Conservation (phyloP, 1,140 invertebrate species). For the Psilanteris sp. region DNA sequence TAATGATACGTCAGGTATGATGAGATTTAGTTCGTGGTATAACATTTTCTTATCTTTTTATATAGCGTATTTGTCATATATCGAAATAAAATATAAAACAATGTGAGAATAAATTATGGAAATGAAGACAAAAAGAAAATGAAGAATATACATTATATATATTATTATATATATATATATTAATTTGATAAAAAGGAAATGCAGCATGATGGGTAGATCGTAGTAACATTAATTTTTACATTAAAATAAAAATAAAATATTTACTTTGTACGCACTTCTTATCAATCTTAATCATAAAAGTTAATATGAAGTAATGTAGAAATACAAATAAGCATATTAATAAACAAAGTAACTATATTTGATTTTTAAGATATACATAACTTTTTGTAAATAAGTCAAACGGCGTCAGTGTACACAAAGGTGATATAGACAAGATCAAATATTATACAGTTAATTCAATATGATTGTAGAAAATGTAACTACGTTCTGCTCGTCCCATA, state of each 20-base stretch:
- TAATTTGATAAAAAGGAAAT: constrained; percentile 28
- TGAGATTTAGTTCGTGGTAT: constrained; percentile 30
- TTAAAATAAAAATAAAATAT: constrained; percentile 5
- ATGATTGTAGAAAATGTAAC: constrained; percentile 2
- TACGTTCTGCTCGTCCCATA: constrained; percentile 14
- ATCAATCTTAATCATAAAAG: constrained; percentile 23
- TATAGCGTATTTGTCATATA: constrained; percentile 63
- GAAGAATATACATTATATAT: constrained; percentile 64
- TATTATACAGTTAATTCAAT: background rate
- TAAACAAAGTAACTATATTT: constrained; percentile 38
- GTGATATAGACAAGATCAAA: no score
- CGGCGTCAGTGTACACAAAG: no score
- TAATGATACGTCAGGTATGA: constrained; percentile 5
- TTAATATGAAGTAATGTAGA: constrained; percentile 6
- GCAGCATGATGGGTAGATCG: background rate
- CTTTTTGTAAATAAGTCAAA: constrained; percentile 27
- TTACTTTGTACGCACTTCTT: background rate
- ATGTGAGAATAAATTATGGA: constrained; percentile 66
- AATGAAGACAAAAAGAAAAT: constrained; percentile 59
- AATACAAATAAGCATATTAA: no score
- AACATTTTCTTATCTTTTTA: constrained; percentile 61
- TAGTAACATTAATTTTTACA: constrained; percentile 3
- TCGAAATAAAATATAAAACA: constrained; percentile 65
- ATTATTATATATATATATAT: constrained; percentile 30
- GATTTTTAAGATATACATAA: constrained; percentile 23